A percentile compares a stretch with the other conserved stretches of the same genome.
Evolutionary conservation across 2,797 vertebrate genomes (phyloP).

Genomic region (Uromys caudimaculatus): DNA sequence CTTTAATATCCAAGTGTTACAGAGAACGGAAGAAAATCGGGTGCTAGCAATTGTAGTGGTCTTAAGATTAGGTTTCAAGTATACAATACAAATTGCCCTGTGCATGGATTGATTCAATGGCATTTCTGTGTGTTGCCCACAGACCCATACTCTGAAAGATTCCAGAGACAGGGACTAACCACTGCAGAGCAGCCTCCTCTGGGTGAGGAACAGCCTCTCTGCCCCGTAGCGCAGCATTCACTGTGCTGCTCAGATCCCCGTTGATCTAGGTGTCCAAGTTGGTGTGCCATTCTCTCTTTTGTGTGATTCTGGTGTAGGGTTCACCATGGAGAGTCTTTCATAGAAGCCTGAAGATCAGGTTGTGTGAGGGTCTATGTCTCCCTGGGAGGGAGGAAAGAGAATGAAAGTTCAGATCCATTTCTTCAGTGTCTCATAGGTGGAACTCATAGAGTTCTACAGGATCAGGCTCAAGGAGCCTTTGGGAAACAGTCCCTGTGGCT

Average conservation of each 20-base stretch:
- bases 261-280: neutral
- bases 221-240: neutral
- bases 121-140: neutral
- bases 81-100: neutral
- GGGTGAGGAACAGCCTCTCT: neutral
- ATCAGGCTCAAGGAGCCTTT: neutral
- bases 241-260: neutral
- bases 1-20: neutral
- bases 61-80: conserved; percentile 28
- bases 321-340: neutral
- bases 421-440: neutral
- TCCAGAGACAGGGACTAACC: neutral
- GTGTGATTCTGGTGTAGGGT: neutral
- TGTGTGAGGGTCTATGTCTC: neutral
- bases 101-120: neutral
- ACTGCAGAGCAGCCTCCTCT: neutral
- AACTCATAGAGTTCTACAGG: neutral
- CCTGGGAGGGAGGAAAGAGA: neutral
- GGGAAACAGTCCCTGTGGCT: neutral
- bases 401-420: neutral
- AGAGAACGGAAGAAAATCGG: neutral
- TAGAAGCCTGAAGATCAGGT: neutral
- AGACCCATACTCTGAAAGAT: neutral
- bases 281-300: neutral
- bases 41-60: neutral